Conservation (phyloP, 1,140 invertebrate species). For the Telenomus remus region DNA sequence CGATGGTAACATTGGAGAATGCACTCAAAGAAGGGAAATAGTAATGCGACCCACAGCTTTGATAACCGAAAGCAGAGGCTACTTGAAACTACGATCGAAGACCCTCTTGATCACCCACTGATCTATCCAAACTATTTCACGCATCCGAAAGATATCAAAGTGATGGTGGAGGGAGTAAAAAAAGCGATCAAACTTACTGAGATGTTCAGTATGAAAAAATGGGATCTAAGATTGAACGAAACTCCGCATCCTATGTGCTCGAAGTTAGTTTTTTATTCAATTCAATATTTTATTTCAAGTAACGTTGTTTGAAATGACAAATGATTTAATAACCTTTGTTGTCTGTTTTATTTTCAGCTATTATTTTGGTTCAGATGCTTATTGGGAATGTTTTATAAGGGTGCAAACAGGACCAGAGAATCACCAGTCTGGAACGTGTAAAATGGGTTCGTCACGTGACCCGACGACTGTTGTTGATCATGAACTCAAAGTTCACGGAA, state of each 20-base stretch:
- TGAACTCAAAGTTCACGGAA: constrained; percentile 73
- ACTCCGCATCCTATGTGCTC: constrained; percentile 63
- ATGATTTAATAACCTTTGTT: too few species aligned
- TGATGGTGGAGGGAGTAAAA: constrained; percentile 74
- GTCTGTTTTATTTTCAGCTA: constrained; percentile 61
- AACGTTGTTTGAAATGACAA: too few species aligned
- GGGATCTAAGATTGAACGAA: constrained; percentile 72
- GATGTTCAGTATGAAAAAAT: constrained; percentile 71
- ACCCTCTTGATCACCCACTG: constrained; percentile 79
- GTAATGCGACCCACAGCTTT: constrained; percentile 67
- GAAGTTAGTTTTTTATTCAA: constrained; percentile 48
- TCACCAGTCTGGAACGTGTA: constrained; percentile 77
- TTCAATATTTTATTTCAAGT: too few species aligned
- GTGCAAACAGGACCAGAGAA: constrained; percentile 71
- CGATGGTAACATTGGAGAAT: constrained; percentile 57
- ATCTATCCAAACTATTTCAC: constrained; percentile 82
- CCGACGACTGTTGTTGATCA: constrained; percentile 75
- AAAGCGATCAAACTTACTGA: constrained; percentile 67
- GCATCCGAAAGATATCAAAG: constrained; percentile 73
- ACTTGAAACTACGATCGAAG: constrained; percentile 71
- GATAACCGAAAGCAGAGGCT: constrained; percentile 61
- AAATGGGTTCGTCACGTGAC: constrained; percentile 74
- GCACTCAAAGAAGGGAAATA: constrained; percentile 64
- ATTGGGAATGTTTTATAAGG: constrained; percentile 75
- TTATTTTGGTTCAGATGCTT: constrained; percentile 73